These are phyloP conservation scores for Nymphalis urticae DNA, from an alignment of 2,888 invertebrate genomes.

Conservation along the genomic window DNA sequence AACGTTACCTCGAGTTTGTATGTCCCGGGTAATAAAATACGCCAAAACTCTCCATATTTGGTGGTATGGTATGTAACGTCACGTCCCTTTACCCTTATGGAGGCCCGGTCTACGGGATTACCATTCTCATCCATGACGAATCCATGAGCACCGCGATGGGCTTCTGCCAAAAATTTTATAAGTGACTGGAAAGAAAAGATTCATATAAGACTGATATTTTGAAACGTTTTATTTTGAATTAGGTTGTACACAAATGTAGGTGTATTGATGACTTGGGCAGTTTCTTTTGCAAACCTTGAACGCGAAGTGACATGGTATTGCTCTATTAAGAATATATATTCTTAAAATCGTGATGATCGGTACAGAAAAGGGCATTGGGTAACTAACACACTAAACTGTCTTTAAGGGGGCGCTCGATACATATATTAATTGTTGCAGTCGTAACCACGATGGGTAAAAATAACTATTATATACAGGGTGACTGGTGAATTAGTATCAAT, in stretches of 20 bases:
- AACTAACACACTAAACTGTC: too few relatives aligned
- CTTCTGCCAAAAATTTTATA: slow-evolving; percentile 91
- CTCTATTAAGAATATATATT: too few relatives aligned
- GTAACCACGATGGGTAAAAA: too few relatives aligned
- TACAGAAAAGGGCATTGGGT: too few relatives aligned
- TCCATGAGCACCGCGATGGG: slow-evolving; percentile 94
- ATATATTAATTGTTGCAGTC: too few relatives aligned
- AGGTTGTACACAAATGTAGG: background rate
- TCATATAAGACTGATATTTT: slow-evolving; percentile 3
- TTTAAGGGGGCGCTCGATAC: too few relatives aligned
- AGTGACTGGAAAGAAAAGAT: slow-evolving; percentile 82
- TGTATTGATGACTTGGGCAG: too few relatives aligned
- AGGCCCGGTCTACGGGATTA: slow-evolving; percentile 89
- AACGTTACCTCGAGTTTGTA: slow-evolving; percentile 91
- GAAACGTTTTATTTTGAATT: background rate
- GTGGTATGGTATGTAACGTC: slow-evolving; percentile 93
- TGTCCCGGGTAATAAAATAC: slow-evolving; percentile 92
- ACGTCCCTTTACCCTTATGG: slow-evolving; percentile 89
- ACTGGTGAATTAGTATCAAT: too few relatives aligned
- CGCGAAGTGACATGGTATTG: too few relatives aligned
- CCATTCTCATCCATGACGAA: slow-evolving; percentile 90
- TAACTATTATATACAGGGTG: too few relatives aligned
- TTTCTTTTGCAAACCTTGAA: too few relatives aligned
- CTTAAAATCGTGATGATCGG: too few relatives aligned
- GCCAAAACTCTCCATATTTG: slow-evolving; percentile 97